phyloP scores from a whole-genome alignment of 2,888 invertebrate genomes.

The Villa cingulata region DNA sequence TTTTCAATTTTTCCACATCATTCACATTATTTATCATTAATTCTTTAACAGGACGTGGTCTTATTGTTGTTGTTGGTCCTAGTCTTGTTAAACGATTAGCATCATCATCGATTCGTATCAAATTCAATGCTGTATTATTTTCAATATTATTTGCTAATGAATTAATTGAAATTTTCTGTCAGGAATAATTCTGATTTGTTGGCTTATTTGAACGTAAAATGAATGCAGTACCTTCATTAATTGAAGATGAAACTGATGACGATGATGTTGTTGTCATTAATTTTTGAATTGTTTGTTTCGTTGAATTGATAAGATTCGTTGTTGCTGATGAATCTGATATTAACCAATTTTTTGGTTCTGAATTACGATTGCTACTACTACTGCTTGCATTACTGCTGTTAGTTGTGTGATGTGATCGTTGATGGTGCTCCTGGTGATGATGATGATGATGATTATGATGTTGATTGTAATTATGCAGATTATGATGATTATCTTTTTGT shows the following conservation, averaged over 20 bases:
- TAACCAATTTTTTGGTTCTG: conserved; percentile 24
- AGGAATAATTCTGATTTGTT: neutral
- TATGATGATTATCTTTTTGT: conserved; percentile 9
- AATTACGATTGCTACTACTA: neutral
- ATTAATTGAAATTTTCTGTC: neutral
- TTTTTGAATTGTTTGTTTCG: conserved; percentile 12
- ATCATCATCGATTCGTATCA: conserved; percentile 18
- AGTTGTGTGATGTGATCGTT: neutral
- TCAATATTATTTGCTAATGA: neutral
- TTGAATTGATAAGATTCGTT: no score
- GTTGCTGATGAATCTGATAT: conserved; percentile 25
- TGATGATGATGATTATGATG: no score
- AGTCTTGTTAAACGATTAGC: neutral
- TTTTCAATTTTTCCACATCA: conserved; percentile 9
- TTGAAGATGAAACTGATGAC: no score
- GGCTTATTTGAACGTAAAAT: neutral
- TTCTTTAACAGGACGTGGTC: conserved; percentile 9
- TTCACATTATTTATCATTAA: neutral
- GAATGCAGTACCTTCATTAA: conserved; percentile 12
- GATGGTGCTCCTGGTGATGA: neutral
- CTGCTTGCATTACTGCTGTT: no score
- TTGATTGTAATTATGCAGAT: conserved; percentile 1
- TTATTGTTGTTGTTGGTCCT: neutral
- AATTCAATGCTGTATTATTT: conserved; percentile 16
- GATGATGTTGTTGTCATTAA: no score